These are phyloP conservation scores for Protonibea diacanthus DNA, from an alignment of 2,797 vertebrate genomes.

Conservation along the genomic window DNA sequence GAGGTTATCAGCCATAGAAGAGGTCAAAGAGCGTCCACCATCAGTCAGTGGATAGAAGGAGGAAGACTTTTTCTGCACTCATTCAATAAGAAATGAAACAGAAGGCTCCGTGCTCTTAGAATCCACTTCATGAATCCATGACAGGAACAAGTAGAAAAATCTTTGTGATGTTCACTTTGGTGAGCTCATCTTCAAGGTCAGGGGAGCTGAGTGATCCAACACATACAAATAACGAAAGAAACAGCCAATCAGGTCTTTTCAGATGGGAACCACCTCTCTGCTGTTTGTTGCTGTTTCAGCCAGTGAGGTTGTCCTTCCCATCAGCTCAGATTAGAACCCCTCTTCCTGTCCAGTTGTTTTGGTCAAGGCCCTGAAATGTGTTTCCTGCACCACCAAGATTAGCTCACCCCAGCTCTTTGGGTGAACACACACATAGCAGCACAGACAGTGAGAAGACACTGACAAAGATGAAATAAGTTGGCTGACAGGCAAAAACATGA, in stretches of 20 bases:
- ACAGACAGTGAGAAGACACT: constrained; percentile 4
- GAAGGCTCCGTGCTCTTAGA: too few species aligned
- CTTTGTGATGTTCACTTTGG: neutral
- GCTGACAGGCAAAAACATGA: constrained; percentile 15
- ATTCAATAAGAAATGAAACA: too few species aligned
- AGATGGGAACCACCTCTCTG: constrained; percentile 23
- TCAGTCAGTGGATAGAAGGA: neutral
- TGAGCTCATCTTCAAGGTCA: neutral
- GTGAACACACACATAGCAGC: constrained; percentile 12
- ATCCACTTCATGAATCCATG: neutral
- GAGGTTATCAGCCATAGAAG: neutral
- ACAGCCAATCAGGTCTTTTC: constrained; percentile 3
- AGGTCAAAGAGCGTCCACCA: neutral
- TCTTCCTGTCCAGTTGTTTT: constrained; percentile 69
- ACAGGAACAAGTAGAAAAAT: neutral
- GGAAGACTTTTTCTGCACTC: neutral
- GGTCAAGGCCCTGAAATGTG: constrained; percentile 74
- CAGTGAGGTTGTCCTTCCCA: constrained; percentile 45
- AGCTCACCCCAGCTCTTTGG: constrained; percentile 34
- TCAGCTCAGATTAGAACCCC: constrained; percentile 50
- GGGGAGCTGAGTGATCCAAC: neutral
- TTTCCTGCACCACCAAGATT: constrained; percentile 79
- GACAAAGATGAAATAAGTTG: neutral
- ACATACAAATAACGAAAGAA: constrained; percentile 1
- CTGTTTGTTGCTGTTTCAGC: constrained; percentile 49